phyloP scores from a whole-genome alignment of 2,888 invertebrate species.

The Acrocyrtus sp. region DNA sequence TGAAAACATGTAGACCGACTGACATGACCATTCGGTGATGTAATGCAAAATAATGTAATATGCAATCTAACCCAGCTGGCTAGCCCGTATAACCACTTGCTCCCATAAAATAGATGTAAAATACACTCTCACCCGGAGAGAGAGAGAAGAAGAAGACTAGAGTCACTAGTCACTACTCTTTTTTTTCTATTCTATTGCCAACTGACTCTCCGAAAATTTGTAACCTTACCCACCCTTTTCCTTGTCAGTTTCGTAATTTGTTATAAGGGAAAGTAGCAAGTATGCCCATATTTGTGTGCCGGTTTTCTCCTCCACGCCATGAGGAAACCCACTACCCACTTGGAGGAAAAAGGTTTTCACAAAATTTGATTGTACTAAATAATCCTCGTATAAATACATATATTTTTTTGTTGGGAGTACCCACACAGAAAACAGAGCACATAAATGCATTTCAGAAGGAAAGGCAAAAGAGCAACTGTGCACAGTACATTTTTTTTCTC shows the following conservation, averaged over 20 bases:
- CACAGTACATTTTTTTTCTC: too few relatives aligned
- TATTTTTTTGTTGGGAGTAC: background rate
- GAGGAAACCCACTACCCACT: too few relatives aligned
- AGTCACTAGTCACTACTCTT: too few relatives aligned
- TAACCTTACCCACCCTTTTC: slow-evolving; percentile 18
- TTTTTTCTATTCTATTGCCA: too few relatives aligned
- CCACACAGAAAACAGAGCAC: too few relatives aligned
- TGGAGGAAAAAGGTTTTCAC: background rate
- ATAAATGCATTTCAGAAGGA: too few relatives aligned
- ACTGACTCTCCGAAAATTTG: too few relatives aligned
- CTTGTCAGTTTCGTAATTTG: background rate
- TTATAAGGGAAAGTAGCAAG: background rate
- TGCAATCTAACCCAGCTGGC: slow-evolving; percentile 45
- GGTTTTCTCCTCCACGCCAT: too few relatives aligned
- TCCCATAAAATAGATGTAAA: slow-evolving; percentile 39
- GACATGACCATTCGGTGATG: slow-evolving; percentile 43
- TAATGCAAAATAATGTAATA: slow-evolving; percentile 31
- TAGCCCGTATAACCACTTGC: slow-evolving; percentile 40
- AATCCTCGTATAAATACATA: background rate
- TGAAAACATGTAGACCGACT: too few relatives aligned
- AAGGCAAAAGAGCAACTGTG: too few relatives aligned
- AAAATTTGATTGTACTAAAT: slow-evolving; percentile 35
- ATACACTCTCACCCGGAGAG: slow-evolving; percentile 25
- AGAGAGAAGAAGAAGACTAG: too few relatives aligned
- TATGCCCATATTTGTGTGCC: background rate